Conservation (phyloP, 1,140 invertebrate species). For the Aphis craccivora region DNA sequence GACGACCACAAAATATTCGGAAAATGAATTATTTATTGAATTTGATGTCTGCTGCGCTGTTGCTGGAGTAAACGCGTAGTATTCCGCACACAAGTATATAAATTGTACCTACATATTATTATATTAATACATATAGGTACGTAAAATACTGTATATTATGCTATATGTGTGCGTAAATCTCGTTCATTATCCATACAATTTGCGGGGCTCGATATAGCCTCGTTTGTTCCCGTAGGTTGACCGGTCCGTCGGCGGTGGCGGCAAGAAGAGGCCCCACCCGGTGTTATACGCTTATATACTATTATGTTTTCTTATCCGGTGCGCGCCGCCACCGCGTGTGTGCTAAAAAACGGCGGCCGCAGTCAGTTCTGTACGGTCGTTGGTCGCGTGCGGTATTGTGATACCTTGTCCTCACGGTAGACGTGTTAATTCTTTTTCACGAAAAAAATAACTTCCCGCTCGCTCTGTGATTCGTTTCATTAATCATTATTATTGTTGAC, state of each 20-base stretch:
- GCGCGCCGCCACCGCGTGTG: constrained; percentile 12
- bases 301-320: background rate
- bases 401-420: background rate
- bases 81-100: background rate
- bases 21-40: constrained; percentile 29
- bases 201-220: background rate
- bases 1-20: background rate
- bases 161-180: background rate
- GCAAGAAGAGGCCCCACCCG: background rate
- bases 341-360: background rate
- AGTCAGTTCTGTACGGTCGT: constrained; percentile 6
- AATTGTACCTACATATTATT: background rate
- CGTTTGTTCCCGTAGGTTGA: constrained; percentile 38
- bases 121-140: background rate
- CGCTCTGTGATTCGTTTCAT: no score
- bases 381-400: constrained; percentile 33
- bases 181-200: constrained; percentile 21
- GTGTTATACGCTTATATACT: background rate
- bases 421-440: background rate
- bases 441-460: background rate
- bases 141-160: background rate
- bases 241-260: background rate
- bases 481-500: no score
- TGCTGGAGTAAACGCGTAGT: background rate
- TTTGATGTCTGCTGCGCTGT: background rate